These are phyloP conservation scores for Syngnathus scovelli DNA, from an alignment of 2,113 vertebrate genomes.

Conservation along the genomic window DNA sequence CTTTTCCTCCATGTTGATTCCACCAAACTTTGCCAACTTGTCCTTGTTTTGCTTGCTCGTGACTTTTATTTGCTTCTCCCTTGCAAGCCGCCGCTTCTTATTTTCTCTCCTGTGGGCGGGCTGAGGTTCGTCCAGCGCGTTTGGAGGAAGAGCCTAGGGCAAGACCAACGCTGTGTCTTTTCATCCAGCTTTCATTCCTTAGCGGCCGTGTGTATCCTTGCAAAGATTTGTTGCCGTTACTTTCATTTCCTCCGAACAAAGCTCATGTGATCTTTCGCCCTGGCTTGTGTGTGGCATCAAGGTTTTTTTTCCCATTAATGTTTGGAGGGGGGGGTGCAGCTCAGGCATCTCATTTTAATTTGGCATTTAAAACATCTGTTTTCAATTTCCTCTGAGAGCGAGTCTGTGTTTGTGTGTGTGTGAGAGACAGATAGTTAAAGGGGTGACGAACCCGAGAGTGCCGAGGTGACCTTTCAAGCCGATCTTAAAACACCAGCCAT, in stretches of 20 bases:
- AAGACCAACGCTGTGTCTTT: conserved; percentile 48
- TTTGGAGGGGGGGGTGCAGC: conserved; percentile 59
- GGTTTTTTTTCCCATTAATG: conserved; percentile 73
- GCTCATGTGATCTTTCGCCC: conserved; percentile 66
- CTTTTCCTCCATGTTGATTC: no score
- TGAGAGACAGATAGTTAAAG: conserved; percentile 16
- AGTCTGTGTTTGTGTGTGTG: conserved; percentile 8
- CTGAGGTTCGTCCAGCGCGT: conserved; percentile 18
- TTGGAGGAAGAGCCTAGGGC: conserved; percentile 36
- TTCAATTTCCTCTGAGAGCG: conserved; percentile 66
- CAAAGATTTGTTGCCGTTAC: conserved; percentile 63
- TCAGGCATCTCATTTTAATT: conserved; percentile 75
- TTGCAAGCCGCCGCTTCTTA: conserved; percentile 15
- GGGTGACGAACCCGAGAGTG: conserved; percentile 42
- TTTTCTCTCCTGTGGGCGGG: not conserved
- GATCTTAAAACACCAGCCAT: conserved; percentile 23
- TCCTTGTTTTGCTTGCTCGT: conserved; percentile 9
- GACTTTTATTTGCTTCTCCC: conserved; percentile 13
- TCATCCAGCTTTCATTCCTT: conserved; percentile 62
- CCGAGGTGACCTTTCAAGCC: conserved; percentile 45
- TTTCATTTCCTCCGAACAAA: conserved; percentile 77
- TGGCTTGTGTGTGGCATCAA: conserved; percentile 65
- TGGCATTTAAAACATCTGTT: conserved; percentile 76
- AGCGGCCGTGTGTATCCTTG: conserved; percentile 43
- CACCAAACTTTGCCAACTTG: no score